Conservation (phyloP, 2,888 invertebrate species). For the Erebia aethiops region DNA sequence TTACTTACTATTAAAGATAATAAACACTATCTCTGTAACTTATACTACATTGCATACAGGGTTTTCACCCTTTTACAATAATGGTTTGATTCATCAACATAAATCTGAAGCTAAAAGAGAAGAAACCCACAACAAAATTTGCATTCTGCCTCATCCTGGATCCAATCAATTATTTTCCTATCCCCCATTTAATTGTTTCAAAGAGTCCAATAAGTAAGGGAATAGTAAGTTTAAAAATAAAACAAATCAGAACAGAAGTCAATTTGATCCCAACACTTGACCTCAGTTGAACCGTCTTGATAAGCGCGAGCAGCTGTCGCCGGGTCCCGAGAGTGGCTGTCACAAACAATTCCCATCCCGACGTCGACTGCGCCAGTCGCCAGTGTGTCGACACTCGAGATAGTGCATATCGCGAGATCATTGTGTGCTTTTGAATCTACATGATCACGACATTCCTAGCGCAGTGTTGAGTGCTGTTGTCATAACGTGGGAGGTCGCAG, state of each 20-base stretch:
- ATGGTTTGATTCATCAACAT: too few relatives aligned
- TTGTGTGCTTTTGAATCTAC: slow-evolving; percentile 23
- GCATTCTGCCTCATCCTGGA: too few relatives aligned
- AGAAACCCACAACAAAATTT: too few relatives aligned
- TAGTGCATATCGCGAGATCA: slow-evolving; percentile 29
- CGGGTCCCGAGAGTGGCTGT: not conserved
- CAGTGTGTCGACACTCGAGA: not conserved
- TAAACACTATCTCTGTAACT: not conserved
- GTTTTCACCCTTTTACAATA: too few relatives aligned
- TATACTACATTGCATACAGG: too few relatives aligned
- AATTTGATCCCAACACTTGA: not conserved
- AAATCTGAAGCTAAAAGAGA: too few relatives aligned
- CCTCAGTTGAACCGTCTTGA: not conserved
- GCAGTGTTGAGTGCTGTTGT: too few relatives aligned
- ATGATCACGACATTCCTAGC: not conserved
- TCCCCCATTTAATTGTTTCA: too few relatives aligned
- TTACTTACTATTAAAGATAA: not conserved
- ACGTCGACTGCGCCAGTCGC: not conserved
- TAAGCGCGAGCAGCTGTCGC: not conserved
- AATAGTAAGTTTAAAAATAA: not conserved
- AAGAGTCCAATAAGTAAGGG: not conserved
- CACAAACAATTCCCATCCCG: not conserved
- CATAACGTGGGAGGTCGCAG: too few relatives aligned
- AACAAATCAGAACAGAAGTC: not conserved
- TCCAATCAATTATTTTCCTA: too few relatives aligned